Conservation (phyloP, 2,113 vertebrate species). For the Tupaia chinensis region DNA sequence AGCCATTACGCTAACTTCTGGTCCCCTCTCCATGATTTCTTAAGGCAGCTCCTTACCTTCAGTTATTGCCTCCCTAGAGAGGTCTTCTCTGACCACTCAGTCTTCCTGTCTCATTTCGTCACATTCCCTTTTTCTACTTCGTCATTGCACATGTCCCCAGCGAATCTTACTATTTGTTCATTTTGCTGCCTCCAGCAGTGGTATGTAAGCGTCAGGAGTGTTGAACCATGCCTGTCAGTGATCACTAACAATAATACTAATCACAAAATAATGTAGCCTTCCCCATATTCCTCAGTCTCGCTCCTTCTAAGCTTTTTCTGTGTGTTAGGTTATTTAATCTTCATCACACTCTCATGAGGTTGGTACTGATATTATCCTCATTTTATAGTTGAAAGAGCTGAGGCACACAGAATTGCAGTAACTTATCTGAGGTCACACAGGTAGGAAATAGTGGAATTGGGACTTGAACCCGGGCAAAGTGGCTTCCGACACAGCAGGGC, state of each 20-base stretch:
- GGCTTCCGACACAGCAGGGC: neutral
- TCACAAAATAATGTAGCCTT: neutral
- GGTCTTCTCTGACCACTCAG: neutral
- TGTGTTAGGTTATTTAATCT: neutral
- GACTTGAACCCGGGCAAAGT: neutral
- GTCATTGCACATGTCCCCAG: neutral
- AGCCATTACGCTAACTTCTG: no score
- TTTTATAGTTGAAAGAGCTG: neutral
- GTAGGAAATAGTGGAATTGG: neutral
- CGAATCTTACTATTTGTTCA: neutral
- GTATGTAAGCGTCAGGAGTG: neutral
- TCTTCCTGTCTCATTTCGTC: neutral
- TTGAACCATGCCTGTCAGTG: neutral
- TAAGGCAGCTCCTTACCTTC: neutral
- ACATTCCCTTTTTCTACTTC: neutral
- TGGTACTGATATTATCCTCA: neutral
- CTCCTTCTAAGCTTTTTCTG: neutral
- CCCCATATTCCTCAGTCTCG: neutral
- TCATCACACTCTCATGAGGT: neutral
- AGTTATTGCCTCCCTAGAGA: neutral
- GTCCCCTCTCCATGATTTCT: neutral
- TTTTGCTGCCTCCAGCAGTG: neutral
- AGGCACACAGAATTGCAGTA: slow-evolving; percentile 2
- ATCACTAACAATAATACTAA: neutral
- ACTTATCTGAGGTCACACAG: neutral